phyloP scores from a whole-genome alignment of 1,140 invertebrate species.

The Cyrtorhinus lividipennis region DNA sequence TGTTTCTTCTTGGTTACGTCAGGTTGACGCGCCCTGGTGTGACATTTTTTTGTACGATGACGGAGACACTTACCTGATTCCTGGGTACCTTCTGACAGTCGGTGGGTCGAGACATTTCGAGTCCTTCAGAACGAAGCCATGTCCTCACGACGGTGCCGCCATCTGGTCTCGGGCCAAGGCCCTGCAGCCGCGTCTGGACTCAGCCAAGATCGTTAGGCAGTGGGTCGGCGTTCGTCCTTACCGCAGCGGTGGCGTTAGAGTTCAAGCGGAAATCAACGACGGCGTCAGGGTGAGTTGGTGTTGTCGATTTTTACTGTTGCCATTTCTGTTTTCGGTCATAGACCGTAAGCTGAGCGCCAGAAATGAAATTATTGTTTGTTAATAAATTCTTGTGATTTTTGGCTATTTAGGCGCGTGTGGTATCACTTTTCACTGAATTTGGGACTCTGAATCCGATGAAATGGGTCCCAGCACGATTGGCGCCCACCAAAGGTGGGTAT shows the following conservation, averaged over 20 bases:
- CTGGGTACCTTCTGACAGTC: slow-evolving; percentile 59
- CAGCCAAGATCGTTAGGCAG: slow-evolving; percentile 36
- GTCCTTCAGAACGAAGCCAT: slow-evolving; percentile 51
- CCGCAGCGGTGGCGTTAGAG: slow-evolving; percentile 38
- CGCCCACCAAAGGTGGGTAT: no score
- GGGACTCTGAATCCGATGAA: no score
- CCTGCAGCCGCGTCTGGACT: slow-evolving; percentile 53
- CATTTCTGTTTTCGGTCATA: no score
- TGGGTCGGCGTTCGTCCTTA: slow-evolving; percentile 63
- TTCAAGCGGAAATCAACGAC: slow-evolving; percentile 40
- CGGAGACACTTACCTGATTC: slow-evolving; percentile 71
- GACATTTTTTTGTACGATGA: slow-evolving; percentile 76
- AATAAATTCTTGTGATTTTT: no score
- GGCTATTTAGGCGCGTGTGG: no score
- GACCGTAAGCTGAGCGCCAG: no score
- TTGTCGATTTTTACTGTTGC: no score
- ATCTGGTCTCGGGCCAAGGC: slow-evolving; percentile 59
- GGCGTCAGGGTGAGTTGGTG: slow-evolving; percentile 18
- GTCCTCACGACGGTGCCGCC: slow-evolving; percentile 49
- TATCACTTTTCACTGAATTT: no score
- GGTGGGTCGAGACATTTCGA: slow-evolving; percentile 72
- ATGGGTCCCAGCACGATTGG: no score
- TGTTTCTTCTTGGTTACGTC: no score
- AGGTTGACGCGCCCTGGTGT: slow-evolving; percentile 77
- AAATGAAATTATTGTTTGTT: no score